Conservation (phyloP, 64 coral and sea anemone genomes). For the Platygyra sinensis region DNA sequence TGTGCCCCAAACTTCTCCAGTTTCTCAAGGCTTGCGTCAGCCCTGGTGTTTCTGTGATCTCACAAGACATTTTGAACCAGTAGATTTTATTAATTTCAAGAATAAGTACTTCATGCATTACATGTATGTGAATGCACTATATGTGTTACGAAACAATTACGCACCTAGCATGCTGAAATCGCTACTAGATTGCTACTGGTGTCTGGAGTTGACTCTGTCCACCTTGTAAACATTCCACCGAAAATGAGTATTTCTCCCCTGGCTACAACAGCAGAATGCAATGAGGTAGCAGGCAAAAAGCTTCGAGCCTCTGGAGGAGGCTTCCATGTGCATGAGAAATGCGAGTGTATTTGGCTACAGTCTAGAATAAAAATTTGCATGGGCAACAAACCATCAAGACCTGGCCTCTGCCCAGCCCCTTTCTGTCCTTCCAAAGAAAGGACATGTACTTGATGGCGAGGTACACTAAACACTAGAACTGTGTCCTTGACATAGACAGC, state of each 20-base stretch:
- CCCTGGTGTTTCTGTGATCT: too few species aligned
- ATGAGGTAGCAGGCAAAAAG: slow-evolving; percentile 52
- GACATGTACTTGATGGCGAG: slow-evolving; percentile 28
- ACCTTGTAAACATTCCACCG: slow-evolving; percentile 72
- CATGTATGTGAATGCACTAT: too few species aligned
- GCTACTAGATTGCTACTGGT: slow-evolving; percentile 9
- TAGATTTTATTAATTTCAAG: too few species aligned
- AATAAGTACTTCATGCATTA: too few species aligned
- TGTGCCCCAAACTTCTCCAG: too few species aligned
- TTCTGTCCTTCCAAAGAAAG: background rate
- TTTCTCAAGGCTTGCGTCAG: too few species aligned
- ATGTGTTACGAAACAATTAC: too few species aligned
- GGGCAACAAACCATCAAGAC: slow-evolving; percentile 10
- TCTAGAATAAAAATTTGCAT: slow-evolving; percentile 66
- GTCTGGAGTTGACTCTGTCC: slow-evolving; percentile 22
- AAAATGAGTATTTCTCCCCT: slow-evolving; percentile 85
- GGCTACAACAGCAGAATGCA: slow-evolving; percentile 83
- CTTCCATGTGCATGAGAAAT: slow-evolving; percentile 47
- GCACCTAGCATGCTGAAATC: background rate
- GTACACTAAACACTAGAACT: slow-evolving; percentile 75
- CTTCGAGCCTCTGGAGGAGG: background rate
- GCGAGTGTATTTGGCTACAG: slow-evolving; percentile 52
- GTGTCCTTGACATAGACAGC: slow-evolving; percentile 68
- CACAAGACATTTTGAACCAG: too few species aligned
- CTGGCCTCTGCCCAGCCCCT: slow-evolving; percentile 5